phyloP scores from a whole-genome alignment of 1,140 invertebrate species.

The Coboldia fuscipes region DNA sequence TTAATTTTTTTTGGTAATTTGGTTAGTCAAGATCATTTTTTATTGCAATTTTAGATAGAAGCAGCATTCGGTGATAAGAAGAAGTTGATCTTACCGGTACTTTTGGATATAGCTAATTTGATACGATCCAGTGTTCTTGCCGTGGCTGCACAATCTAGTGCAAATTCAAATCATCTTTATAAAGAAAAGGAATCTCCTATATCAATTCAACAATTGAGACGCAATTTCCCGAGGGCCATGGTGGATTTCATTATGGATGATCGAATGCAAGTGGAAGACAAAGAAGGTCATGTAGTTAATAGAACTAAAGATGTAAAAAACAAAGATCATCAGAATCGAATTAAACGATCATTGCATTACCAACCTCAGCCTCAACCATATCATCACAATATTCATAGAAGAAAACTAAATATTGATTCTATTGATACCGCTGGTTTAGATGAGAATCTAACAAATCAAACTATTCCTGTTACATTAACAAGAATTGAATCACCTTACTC shows the following conservation, averaged over 20 bases:
- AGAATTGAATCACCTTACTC: too few species aligned
- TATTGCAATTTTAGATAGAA: constrained; percentile 23
- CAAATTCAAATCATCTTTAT: neutral
- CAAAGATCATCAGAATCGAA: neutral
- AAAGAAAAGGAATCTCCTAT: constrained; percentile 18
- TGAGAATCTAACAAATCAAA: too few species aligned
- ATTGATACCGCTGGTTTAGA: too few species aligned
- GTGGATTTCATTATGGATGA: neutral
- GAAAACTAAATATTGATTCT: too few species aligned
- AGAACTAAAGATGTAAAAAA: constrained; percentile 3
- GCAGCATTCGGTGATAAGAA: constrained; percentile 31
- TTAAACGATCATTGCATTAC: too few species aligned
- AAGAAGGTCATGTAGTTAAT: constrained; percentile 6
- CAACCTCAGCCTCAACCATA: too few species aligned
- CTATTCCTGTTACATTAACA: too few species aligned
- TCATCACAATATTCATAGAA: too few species aligned
- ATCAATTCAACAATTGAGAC: constrained; percentile 19
- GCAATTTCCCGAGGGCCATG: constrained; percentile 11
- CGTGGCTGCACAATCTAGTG: neutral
- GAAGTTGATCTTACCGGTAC: constrained; percentile 35
- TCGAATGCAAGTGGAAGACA: constrained; percentile 7
- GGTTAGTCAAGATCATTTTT: neutral
- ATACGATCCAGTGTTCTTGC: constrained; percentile 14
- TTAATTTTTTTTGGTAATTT: neutral
- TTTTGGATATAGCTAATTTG: constrained; percentile 37